Percentiles rank a stretch among this genome's conserved stretches.
Conservation (phyloP, 2,113 vertebrate species). For the Delphinus delphis region DNA sequence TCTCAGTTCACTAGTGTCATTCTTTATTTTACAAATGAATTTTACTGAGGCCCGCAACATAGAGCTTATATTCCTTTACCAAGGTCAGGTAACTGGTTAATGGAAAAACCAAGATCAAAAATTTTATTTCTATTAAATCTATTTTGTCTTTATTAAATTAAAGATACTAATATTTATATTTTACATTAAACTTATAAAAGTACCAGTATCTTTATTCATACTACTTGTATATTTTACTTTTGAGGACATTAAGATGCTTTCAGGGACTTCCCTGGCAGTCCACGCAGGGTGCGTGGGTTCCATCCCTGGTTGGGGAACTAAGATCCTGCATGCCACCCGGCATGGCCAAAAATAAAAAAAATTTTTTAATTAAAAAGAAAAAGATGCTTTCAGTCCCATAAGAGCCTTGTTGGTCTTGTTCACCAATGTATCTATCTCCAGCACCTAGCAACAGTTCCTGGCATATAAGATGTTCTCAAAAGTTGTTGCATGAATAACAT, state of each 20-base stretch:
- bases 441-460: not conserved
- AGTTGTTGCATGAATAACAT: not conserved
- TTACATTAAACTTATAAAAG: conserved; percentile 1
- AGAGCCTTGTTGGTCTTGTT: not conserved
- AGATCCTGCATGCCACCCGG: too few relatives aligned
- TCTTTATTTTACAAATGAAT: conserved; percentile 40
- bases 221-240: not conserved
- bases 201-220: conserved; percentile 2
- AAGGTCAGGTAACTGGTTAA: not conserved
- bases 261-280: not conserved
- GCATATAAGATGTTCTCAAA: not conserved
- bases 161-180: conserved; percentile 13
- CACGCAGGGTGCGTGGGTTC: too few relatives aligned
- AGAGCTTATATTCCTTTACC: not conserved
- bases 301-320: too few relatives aligned
- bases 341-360: too few relatives aligned
- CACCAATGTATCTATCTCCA: not conserved
- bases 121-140: not conserved
- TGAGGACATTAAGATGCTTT: not conserved
- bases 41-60: not conserved
- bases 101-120: conserved; percentile 24
- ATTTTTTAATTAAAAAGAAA: too few relatives aligned
- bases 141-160: not conserved
- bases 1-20: conserved; percentile 23
- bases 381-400: not conserved